Conservation (phyloP, 2,113 vertebrate genomes). For the Plestiodon gilberti region DNA sequence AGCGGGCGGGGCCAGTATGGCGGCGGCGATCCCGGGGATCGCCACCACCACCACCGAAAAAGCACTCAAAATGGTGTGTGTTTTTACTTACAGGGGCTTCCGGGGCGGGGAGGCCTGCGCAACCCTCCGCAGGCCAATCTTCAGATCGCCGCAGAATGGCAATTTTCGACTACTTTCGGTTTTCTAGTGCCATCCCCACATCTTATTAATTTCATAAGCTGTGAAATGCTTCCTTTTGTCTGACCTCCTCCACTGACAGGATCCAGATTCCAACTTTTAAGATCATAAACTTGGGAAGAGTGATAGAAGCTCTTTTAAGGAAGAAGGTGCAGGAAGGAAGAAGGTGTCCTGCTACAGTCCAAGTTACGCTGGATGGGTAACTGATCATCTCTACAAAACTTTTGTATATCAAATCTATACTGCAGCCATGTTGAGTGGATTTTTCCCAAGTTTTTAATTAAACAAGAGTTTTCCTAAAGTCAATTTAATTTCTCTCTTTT, state of each 20-base stretch:
- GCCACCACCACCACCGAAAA: too few species aligned
- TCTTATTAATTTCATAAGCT: too few species aligned
- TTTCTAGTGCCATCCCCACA: too few species aligned
- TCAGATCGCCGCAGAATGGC: too few species aligned
- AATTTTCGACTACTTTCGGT: too few species aligned
- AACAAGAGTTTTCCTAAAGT: slow-evolving; percentile 29
- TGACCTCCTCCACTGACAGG: background rate
- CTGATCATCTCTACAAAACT: background rate
- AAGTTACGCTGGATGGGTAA: background rate
- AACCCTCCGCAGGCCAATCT: too few species aligned
- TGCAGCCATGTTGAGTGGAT: background rate
- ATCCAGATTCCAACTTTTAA: background rate
- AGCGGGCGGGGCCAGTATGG: too few species aligned
- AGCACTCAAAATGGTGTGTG: too few species aligned
- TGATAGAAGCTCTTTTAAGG: background rate
- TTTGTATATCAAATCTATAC: accelerated
- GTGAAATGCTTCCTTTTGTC: background rate
- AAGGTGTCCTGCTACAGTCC: background rate
- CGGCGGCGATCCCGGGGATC: too few species aligned
- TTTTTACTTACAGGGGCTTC: too few species aligned
- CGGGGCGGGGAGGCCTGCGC: too few species aligned
- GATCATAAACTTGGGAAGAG: background rate
- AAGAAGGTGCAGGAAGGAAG: background rate
- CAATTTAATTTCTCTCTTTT: slow-evolving; percentile 20
- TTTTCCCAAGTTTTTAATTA: slow-evolving; percentile 54